These are phyloP conservation scores for Strigamia maritima DNA, from an alignment of 2,888 invertebrate genomes.

Conservation along the genomic window DNA sequence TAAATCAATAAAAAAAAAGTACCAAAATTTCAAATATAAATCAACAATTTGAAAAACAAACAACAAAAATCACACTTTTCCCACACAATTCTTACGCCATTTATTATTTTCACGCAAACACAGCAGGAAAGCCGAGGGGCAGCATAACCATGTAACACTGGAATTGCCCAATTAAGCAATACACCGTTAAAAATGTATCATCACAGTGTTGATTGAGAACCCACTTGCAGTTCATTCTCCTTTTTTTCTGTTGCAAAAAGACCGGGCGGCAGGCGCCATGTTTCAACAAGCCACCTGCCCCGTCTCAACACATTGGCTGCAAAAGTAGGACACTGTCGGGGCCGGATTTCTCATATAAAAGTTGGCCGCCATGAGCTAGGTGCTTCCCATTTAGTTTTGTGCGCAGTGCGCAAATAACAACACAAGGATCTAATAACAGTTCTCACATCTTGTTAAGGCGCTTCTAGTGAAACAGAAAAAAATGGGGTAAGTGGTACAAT, in stretches of 20 bases:
- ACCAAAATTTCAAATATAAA: too few species aligned
- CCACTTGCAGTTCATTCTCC: neutral
- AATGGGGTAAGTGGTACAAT: neutral
- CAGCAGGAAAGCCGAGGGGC: too few species aligned
- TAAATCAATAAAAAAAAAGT: too few species aligned
- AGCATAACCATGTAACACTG: too few species aligned
- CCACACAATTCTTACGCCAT: too few species aligned
- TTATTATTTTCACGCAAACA: too few species aligned
- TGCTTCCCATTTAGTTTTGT: neutral
- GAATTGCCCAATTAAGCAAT: too few species aligned
- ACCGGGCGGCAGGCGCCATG: slow-evolving; percentile 1
- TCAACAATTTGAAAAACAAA: too few species aligned
- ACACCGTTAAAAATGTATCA: too few species aligned
- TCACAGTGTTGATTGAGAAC: neutral
- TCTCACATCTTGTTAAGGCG: neutral
- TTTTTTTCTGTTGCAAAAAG: neutral
- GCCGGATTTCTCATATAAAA: neutral
- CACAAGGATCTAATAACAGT: neutral
- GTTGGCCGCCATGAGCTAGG: neutral
- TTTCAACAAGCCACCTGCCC: neutral
- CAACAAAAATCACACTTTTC: too few species aligned
- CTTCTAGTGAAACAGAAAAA: neutral
- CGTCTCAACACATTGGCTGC: neutral
- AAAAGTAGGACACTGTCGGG: slow-evolving; percentile 4
- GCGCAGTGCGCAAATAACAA: neutral